phyloP scores from a whole-genome alignment of 2,113 vertebrate species.

The Etheostoma cragini region DNA sequence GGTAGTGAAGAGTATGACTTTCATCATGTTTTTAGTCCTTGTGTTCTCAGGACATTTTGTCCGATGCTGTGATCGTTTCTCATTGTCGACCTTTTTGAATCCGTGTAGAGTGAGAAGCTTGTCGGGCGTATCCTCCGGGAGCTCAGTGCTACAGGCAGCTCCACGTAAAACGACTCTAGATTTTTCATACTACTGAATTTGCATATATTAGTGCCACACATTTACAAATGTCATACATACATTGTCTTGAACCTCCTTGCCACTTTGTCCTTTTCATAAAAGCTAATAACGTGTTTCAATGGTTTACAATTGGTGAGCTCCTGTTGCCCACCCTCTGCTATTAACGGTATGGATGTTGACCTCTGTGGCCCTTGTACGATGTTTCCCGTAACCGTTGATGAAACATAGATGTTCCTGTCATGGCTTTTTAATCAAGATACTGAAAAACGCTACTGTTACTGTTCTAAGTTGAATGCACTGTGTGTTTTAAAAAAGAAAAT shows the following conservation, averaged over 20 bases:
- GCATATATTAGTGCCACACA: conserved; percentile 52
- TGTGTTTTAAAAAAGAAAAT: conserved; percentile 73
- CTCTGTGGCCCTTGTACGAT: conserved; percentile 78
- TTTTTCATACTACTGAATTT: conserved; percentile 65
- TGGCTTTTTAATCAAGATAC: conserved; percentile 82
- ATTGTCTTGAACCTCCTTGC: conserved; percentile 52
- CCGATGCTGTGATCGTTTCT: conserved; percentile 68
- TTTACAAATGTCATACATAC: conserved; percentile 69
- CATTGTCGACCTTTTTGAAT: conserved; percentile 51
- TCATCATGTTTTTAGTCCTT: conserved; percentile 51
- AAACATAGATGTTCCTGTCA: conserved; percentile 80
- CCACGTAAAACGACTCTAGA: conserved; percentile 40
- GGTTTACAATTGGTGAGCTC: conserved; percentile 80
- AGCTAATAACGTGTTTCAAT: conserved; percentile 76
- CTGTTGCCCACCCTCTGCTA: conserved; percentile 75
- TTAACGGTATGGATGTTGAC: conserved; percentile 83
- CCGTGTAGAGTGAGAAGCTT: conserved; percentile 44
- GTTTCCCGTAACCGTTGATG: conserved; percentile 79
- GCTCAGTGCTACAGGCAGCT: conserved; percentile 67
- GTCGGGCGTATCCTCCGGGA: conserved; percentile 56
- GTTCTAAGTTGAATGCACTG: conserved; percentile 84
- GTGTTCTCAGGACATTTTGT: conserved; percentile 62
- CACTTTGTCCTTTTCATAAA: conserved; percentile 66
- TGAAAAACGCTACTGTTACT: conserved; percentile 84
- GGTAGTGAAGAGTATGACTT: conserved; percentile 21